Evolutionary conservation across 2,888 invertebrate genomes (phyloP).

Genomic region (Abscondita cerata): DNA sequence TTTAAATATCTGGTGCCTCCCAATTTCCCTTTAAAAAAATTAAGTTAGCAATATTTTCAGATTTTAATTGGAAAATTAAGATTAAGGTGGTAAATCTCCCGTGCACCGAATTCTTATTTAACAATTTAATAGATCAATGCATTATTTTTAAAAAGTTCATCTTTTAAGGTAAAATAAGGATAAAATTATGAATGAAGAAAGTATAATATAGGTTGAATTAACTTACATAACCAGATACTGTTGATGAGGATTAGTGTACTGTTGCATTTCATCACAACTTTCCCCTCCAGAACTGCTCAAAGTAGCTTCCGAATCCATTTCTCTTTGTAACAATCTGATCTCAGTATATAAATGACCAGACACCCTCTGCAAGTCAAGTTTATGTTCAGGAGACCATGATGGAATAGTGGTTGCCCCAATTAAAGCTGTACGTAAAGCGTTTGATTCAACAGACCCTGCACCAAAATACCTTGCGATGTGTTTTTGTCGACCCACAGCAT

Average conservation of each 20-base stretch:
- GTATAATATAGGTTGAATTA: conserved; percentile 11
- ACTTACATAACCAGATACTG: conserved; percentile 83
- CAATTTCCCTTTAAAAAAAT: too few species aligned
- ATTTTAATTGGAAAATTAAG: too few species aligned
- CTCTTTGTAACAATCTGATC: conserved; percentile 74
- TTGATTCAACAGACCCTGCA: conserved; percentile 57
- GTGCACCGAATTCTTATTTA: too few species aligned
- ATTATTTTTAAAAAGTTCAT: too few species aligned
- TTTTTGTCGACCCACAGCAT: conserved; percentile 52
- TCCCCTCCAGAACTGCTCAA: conserved; percentile 94
- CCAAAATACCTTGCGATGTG: conserved; percentile 62
- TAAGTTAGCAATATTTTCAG: too few species aligned
- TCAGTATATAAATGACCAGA: conserved; percentile 77
- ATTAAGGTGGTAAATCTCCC: too few species aligned
- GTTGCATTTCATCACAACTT: conserved; percentile 88
- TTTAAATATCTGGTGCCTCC: too few species aligned
- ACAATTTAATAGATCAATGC: too few species aligned
- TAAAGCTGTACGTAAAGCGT: conserved; percentile 43
- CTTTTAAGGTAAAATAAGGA: background rate
- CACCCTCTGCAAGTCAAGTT: conserved; percentile 71
- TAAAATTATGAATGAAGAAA: background rate
- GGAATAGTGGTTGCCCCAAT: conserved; percentile 56
- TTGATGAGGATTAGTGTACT: conserved; percentile 79
- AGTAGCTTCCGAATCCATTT: conserved; percentile 91
- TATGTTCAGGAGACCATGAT: conserved; percentile 57